These are phyloP conservation scores for Eriosoma lanigerum DNA, from an alignment of 1,140 invertebrate genomes.

Conservation along the genomic window DNA sequence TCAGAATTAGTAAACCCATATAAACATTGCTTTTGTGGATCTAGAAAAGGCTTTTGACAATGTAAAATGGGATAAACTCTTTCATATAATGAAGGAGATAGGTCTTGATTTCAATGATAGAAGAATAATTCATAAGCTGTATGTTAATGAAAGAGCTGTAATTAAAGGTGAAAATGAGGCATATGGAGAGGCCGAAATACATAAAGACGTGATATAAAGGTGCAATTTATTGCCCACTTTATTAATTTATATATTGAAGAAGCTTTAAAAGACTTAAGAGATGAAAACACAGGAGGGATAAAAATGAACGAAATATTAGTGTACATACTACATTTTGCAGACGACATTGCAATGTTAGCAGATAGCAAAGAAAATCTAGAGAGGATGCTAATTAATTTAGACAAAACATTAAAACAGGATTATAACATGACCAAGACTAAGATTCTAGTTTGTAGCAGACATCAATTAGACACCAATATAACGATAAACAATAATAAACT, in stretches of 20 bases:
- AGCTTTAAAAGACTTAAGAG: background rate
- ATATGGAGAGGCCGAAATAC: too few species aligned
- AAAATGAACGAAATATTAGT: background rate
- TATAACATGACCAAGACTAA: background rate
- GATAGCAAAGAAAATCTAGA: conserved; percentile 2
- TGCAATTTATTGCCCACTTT: background rate
- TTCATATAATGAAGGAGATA: too few species aligned
- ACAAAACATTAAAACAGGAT: background rate
- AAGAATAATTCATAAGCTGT: too few species aligned
- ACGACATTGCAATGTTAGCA: background rate
- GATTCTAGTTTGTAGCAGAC: background rate
- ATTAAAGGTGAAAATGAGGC: too few species aligned
- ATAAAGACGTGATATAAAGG: too few species aligned
- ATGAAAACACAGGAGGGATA: background rate
- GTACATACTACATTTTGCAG: background rate
- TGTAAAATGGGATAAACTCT: too few species aligned
- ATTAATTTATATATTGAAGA: conserved; percentile 1
- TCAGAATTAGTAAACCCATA: too few species aligned
- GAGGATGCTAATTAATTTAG: background rate
- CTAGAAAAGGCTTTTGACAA: too few species aligned
- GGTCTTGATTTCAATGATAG: too few species aligned
- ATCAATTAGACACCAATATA: background rate
- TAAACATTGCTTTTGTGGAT: too few species aligned
- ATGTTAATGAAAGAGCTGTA: too few species aligned
- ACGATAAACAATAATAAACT: background rate